These are phyloP conservation scores for Lasiurus cinereus DNA, from an alignment of 2,113 vertebrate genomes.

Conservation along the genomic window DNA sequence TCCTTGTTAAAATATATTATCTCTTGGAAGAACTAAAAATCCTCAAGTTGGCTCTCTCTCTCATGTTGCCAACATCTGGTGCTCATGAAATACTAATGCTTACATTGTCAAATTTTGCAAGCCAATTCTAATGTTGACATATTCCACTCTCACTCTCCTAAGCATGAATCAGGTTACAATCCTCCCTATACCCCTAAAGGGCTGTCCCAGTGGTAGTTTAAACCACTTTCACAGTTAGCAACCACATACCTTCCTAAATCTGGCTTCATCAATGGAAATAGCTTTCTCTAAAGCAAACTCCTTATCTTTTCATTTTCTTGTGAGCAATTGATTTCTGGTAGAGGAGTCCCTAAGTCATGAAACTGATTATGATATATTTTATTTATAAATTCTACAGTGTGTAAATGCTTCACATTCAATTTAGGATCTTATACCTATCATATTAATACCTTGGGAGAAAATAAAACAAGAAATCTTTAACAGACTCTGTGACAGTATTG, in stretches of 20 bases:
- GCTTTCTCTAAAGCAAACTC: neutral
- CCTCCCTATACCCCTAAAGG: neutral
- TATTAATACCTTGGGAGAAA: neutral
- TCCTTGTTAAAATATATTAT: neutral
- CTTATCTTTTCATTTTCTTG: neutral
- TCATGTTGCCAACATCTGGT: neutral
- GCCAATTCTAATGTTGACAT: neutral
- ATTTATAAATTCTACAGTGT: neutral
- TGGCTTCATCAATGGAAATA: neutral
- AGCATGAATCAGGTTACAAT: neutral
- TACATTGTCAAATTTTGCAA: neutral
- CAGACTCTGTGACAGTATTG: neutral
- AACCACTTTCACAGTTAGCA: neutral
- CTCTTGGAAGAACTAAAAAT: constrained; percentile 13
- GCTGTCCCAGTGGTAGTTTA: neutral
- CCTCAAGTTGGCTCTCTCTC: neutral
- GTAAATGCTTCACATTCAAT: neutral
- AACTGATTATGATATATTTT: neutral
- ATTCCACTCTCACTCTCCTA: neutral
- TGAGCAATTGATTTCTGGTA: neutral
- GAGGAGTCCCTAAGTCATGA: neutral
- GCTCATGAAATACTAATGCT: neutral
- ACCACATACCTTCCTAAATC: neutral
- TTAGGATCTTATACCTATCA: neutral
- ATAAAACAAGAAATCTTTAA: neutral